Conservation (phyloP, 2,113 vertebrate genomes). For the human (Homo sapiens) region GRCh38 chr11:26571501-26572000, state of each 20-base stretch:
- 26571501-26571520: neutral
- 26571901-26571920: neutral
- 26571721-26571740: neutral
- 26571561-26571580: neutral
- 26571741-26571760: neutral
- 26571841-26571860: neutral
- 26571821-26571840: neutral
- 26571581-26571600: neutral
- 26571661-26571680: neutral
- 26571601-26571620: neutral
- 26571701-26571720: conserved; percentile 7
- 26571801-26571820: conserved; percentile 14
- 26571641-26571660: conserved; percentile 33
- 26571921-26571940: neutral
- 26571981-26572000: neutral
- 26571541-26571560: neutral
- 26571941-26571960: neutral
- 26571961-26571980: neutral
- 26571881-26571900: conserved; percentile 22
- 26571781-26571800: neutral
- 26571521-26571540: neutral
- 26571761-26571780: conserved; percentile 25
- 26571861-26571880: conserved; percentile 7
- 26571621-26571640: neutral
- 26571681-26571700: neutral